Evolutionary conservation across 2,113 vertebrate species (phyloP), one percentile per base, ranked within the genome.

Genomic region (Polyodon spathula): DNA sequence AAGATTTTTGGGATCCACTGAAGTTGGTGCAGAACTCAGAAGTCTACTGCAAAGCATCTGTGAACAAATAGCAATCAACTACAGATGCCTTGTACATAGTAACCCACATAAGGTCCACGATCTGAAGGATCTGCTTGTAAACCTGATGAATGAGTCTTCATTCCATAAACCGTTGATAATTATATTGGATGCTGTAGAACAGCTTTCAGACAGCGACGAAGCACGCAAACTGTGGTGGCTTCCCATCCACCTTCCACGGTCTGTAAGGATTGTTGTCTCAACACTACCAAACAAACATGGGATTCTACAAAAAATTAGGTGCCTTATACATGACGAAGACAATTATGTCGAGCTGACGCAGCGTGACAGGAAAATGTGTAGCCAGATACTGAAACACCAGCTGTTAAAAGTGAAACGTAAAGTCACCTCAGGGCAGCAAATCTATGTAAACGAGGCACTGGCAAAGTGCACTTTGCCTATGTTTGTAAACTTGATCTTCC

Each of bases 211-310:
- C 8, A 83, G 67, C 0, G 94, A 99, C 0, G 96, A 97, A 1
- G 93, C 92, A 15, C 89, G 94, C 67, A 97, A 95, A 71, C 84
- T 98, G 14, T 99, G 96, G 96, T 99, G 96, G 96, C 91, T 99
- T 41, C 96, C 96, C 3, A 63, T 90, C 46, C 91, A 96, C 67
- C 89, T 99, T 69, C 95, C 96, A 61, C 90, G 88, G 67, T 95
- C 92, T 0, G 96, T 96, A 15, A 87, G 96, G 54, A 89, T 99
- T 39, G 77, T 98, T 68, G 84, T 97, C 53, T 97, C 96, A 63
- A 98, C 96, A 0, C 85, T 98, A 86, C 96, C 96, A 67, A 99
- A 93, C 69, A 99, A 98, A 70, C 87, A 97, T 0, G 92, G 95
- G 59, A 97, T 99, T 70, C 84, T 99, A 53, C 96, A 98, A 83